phyloP scores from a whole-genome alignment of 2,888 invertebrate species.

The Eretmocerus hayati region DNA sequence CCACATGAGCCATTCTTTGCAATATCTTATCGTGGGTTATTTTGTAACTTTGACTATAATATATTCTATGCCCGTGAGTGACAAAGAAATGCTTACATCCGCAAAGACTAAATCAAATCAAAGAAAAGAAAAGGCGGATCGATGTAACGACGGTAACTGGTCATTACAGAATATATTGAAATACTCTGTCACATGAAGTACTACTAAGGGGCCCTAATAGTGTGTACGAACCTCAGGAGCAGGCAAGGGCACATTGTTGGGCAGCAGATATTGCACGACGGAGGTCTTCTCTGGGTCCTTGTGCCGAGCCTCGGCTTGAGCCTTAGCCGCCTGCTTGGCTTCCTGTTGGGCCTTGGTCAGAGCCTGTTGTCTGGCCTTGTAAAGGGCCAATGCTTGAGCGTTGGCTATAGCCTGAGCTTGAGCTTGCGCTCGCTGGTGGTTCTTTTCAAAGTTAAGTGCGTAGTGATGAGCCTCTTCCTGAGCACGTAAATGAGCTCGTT shows the following conservation, averaged over 20 bases:
- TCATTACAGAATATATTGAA: too few species aligned
- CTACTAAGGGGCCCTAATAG: too few species aligned
- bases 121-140: too few species aligned
- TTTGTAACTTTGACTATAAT: too few species aligned
- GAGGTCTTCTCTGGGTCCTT: slow-evolving; percentile 37
- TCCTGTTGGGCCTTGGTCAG: slow-evolving; percentile 38
- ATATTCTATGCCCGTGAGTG: too few species aligned
- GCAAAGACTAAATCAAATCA: too few species aligned
- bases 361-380: slow-evolving; percentile 35
- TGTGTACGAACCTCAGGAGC: slow-evolving; percentile 16
- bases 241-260: slow-evolving; percentile 29
- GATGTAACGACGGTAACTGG: too few species aligned
- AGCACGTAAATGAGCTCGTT: slow-evolving; percentile 38
- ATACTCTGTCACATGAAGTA: too few species aligned
- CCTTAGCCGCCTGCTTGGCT: slow-evolving; percentile 35
- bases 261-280: slow-evolving; percentile 38
- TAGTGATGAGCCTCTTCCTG: slow-evolving; percentile 40
- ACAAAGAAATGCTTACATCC: too few species aligned
- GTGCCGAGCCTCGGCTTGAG: slow-evolving; percentile 35
- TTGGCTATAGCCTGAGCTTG: slow-evolving; percentile 42
- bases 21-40: too few species aligned
- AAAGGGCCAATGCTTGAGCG: slow-evolving; percentile 41
- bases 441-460: slow-evolving; percentile 40
- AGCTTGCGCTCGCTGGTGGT: slow-evolving; percentile 40
- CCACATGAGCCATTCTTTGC: too few species aligned